Percentiles rank a stretch among this genome's conserved stretches.
Evolutionary conservation across 2,888 invertebrate genomes (phyloP).

Genomic region (Drosophila fulvimacula): DNA sequence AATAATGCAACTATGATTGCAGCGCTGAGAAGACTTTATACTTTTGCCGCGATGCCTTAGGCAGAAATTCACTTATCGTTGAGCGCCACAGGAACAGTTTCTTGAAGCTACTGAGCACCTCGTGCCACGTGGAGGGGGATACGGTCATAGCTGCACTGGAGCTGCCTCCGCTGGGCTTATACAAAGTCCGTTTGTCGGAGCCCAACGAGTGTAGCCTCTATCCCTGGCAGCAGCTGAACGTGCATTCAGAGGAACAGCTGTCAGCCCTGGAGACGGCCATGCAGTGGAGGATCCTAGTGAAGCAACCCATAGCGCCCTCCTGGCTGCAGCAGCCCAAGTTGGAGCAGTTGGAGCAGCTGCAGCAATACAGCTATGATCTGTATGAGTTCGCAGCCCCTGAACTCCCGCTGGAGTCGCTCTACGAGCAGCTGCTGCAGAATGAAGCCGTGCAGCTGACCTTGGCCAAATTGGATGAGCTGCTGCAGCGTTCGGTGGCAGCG

Average conservation of each 20-base stretch:
- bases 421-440: slow-evolving; percentile 25
- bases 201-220: slow-evolving; percentile 39
- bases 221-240: slow-evolving; percentile 53
- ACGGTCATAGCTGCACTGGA: slow-evolving; percentile 29
- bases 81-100: slow-evolving; percentile 75
- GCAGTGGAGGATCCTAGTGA: slow-evolving; percentile 40
- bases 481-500: slow-evolving; percentile 49
- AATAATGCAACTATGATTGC: not conserved
- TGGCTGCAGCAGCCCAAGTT: slow-evolving; percentile 51
- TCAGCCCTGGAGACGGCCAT: slow-evolving; percentile 34
- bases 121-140: slow-evolving; percentile 26
- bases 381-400: slow-evolving; percentile 32
- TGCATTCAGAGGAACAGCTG: slow-evolving; percentile 38
- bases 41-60: slow-evolving; percentile 94
- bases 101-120: slow-evolving; percentile 68
- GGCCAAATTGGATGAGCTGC: slow-evolving; percentile 30
- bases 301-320: slow-evolving; percentile 37
- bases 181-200: slow-evolving; percentile 40
- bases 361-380: slow-evolving; percentile 44
- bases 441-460: slow-evolving; percentile 35
- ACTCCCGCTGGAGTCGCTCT: slow-evolving; percentile 26
- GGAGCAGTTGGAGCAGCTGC: too few species aligned
- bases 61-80: slow-evolving; percentile 92
- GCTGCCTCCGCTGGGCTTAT: slow-evolving; percentile 65
- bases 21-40: slow-evolving; percentile 87